Conservation (phyloP, 2,797 vertebrate genomes). For the Syncerus caffer region DNA sequence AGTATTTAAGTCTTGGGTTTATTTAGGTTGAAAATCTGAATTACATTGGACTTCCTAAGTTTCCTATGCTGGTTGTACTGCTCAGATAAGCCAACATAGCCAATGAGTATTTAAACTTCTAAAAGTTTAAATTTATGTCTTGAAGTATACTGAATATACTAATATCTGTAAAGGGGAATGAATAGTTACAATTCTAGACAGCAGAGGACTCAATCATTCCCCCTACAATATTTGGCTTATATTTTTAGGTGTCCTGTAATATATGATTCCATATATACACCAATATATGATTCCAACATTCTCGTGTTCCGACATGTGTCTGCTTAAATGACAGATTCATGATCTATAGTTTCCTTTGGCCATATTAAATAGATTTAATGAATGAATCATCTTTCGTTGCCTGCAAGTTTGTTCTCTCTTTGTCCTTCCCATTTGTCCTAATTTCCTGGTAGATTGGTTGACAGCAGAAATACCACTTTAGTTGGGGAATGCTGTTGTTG, state of each 20-base stretch:
- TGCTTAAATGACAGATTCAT: not conserved
- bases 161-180: not conserved
- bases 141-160: not conserved
- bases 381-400: not conserved
- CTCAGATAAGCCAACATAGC: not conserved
- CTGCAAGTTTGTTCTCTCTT: not conserved
- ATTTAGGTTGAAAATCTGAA: not conserved
- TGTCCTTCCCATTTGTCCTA: not conserved
- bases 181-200: not conserved
- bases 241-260: not conserved
- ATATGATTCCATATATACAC: not conserved
- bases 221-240: not conserved
- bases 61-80: no score
- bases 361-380: not conserved
- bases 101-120: not conserved
- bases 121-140: not conserved
- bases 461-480: not conserved
- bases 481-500: not conserved
- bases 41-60: not conserved
- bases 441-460: not conserved
- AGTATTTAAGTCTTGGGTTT: not conserved
- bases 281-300: not conserved
- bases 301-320: not conserved
- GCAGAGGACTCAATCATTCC: not conserved
- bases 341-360: not conserved